These are phyloP conservation scores for Oxyteleia sp. DNA, from an alignment of 2,888 invertebrate genomes.

Conservation along the genomic window DNA sequence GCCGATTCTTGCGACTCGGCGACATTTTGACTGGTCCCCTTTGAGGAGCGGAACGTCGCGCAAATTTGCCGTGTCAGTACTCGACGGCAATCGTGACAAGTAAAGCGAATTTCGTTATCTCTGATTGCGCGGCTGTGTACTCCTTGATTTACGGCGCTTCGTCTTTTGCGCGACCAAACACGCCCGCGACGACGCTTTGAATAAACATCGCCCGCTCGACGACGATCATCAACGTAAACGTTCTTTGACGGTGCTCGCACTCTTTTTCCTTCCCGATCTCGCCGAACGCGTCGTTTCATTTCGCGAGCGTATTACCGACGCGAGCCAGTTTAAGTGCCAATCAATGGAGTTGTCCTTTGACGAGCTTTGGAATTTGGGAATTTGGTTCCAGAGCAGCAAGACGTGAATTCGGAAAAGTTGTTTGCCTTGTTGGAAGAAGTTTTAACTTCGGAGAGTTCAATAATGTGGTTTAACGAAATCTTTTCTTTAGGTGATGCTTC, in stretches of 20 bases:
- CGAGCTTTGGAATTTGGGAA: background rate
- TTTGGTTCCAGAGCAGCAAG: background rate
- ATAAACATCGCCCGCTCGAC: slow-evolving; percentile 17
- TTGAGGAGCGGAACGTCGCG: background rate
- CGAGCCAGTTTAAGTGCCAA: background rate
- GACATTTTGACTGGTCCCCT: slow-evolving; percentile 9
- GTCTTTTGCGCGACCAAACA: slow-evolving; percentile 14
- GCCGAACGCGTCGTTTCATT: slow-evolving; percentile 1
- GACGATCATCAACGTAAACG: slow-evolving; percentile 34
- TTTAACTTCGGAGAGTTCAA: background rate
- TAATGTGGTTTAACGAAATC: too few relatives aligned
- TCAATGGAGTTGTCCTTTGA: slow-evolving; percentile 5
- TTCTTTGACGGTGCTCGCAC: slow-evolving; percentile 26
- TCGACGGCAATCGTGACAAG: slow-evolving; percentile 30
- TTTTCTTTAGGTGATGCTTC: too few relatives aligned
- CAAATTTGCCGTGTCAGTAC: slow-evolving; percentile 13
- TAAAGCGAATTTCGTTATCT: slow-evolving; percentile 38
- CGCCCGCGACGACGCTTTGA: slow-evolving; percentile 15
- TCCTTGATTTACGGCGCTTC: slow-evolving; percentile 16
- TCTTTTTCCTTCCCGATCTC: background rate
- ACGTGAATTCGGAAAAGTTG: background rate
- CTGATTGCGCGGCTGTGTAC: slow-evolving; percentile 21
- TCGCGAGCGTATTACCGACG: background rate
- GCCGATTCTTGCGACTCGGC: background rate
- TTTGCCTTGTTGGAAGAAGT: background rate